phyloP scores from a whole-genome alignment of 1,140 invertebrate species.

The Delia radicum region DNA sequence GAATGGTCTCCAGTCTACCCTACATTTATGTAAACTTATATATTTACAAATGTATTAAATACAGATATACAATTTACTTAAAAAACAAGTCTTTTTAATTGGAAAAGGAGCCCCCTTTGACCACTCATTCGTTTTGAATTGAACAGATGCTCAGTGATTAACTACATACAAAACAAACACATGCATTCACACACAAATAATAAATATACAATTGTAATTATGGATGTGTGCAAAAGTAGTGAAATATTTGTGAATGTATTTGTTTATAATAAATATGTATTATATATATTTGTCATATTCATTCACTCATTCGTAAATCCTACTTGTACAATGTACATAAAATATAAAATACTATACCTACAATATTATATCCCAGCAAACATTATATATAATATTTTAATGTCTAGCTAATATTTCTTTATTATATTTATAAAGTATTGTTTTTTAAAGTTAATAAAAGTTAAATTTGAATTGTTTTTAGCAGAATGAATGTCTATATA shows the following conservation, averaged over 20 bases:
- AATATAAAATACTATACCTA: too few species aligned
- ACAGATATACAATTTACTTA: too few species aligned
- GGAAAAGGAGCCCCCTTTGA: background rate
- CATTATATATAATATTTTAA: too few species aligned
- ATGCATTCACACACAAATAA: background rate
- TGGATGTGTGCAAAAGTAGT: background rate
- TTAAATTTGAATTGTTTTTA: too few species aligned
- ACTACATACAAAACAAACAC: background rate
- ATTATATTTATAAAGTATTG: too few species aligned
- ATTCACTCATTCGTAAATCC: background rate
- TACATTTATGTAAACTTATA: too few species aligned
- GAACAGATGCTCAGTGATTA: background rate
- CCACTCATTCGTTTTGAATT: background rate
- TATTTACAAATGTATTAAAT: too few species aligned
- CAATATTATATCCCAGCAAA: too few species aligned
- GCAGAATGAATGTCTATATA: too few species aligned
- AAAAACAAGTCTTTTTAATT: background rate
- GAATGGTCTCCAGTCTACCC: too few species aligned
- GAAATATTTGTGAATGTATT: background rate
- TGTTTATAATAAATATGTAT: conserved; percentile 2
- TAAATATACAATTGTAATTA: background rate
- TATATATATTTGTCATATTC: background rate
- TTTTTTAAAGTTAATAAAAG: too few species aligned
- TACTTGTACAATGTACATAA: background rate
- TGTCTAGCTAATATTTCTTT: too few species aligned